phyloP scores from a whole-genome alignment of 2,888 invertebrate species.

The Amaurobius ferox region DNA sequence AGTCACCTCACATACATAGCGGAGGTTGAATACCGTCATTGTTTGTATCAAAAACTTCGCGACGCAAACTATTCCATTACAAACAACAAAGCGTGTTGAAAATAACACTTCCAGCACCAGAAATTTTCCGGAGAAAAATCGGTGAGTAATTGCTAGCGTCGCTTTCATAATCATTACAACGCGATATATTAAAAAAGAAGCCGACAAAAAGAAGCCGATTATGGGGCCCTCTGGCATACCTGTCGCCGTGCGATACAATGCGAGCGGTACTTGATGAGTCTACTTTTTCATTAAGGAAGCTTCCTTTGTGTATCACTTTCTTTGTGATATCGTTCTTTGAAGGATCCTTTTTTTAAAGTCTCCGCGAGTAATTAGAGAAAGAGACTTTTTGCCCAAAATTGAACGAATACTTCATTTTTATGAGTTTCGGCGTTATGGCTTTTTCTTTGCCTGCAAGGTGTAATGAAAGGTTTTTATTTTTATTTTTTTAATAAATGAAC shows the following conservation, averaged over 20 bases:
- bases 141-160: conserved; percentile 66
- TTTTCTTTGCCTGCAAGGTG: not conserved
- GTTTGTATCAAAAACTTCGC: conserved; percentile 41
- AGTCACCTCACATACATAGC: not conserved
- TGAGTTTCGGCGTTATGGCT: conserved; percentile 15
- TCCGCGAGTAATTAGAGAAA: conserved; percentile 50
- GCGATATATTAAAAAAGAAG: conserved; percentile 53
- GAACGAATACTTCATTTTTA: conserved; percentile 36
- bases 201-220: conserved; percentile 38
- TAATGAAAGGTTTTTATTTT: not conserved
- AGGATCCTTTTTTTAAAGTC: conserved; percentile 40
- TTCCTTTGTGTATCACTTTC: conserved; percentile 69
- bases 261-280: conserved; percentile 58
- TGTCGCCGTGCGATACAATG: conserved; percentile 28
- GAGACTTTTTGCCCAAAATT: conserved; percentile 52
- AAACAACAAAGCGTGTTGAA: conserved; percentile 55
- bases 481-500: not conserved
- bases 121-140: conserved; percentile 39
- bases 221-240: conserved; percentile 42
- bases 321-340: conserved; percentile 61
- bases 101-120: conserved; percentile 42
- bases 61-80: conserved; percentile 68
- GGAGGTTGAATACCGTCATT: conserved; percentile 12
- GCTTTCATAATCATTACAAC: conserved; percentile 67
- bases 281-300: conserved; percentile 65